A percentile compares a stretch with the other conserved stretches of the same genome.
Evolutionary conservation across 37 sponge, comb jelly and placozoan species (phyloP).

Genomic region (Spongilla lacustris): DNA sequence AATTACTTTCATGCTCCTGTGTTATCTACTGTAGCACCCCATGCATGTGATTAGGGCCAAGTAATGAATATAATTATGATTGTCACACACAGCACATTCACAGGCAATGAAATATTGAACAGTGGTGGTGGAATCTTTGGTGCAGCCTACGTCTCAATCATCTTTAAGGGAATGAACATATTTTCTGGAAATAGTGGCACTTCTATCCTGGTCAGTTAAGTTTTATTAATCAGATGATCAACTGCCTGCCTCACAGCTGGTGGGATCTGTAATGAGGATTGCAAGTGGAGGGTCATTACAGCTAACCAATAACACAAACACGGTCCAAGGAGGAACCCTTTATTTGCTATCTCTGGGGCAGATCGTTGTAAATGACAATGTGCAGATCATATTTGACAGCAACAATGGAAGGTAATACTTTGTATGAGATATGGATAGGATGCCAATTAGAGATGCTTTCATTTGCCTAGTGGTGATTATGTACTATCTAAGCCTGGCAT

Average conservation of each 20-base stretch:
- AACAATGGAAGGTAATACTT: slow-evolving; percentile 33
- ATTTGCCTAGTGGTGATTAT: not conserved
- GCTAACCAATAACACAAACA: slow-evolving; percentile 12
- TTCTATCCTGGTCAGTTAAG: slow-evolving; percentile 12
- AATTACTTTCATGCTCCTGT: no score
- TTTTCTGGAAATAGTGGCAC: slow-evolving; percentile 42
- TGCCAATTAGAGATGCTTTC: not conserved
- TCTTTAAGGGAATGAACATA: slow-evolving; percentile 30
- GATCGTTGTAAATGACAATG: not conserved
- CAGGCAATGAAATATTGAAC: not conserved
- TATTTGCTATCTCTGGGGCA: slow-evolving; percentile 54
- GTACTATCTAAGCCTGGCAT: no score
- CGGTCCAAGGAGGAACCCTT: slow-evolving; percentile 28
- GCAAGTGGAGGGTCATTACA: not conserved
- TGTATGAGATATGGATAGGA: no score
- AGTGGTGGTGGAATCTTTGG: slow-evolving; percentile 22
- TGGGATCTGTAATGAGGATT: slow-evolving; percentile 22
- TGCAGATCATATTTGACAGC: slow-evolving; percentile 9
- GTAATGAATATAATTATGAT: no score
- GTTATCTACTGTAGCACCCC: no score
- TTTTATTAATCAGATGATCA: not conserved
- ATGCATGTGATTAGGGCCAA: no score
- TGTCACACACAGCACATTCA: not conserved
- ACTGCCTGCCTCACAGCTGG: not conserved
- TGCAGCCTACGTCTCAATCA: slow-evolving; percentile 23